A percentile compares a stretch with the other conserved stretches of the same genome.
Evolutionary conservation across 2,888 invertebrate species (phyloP).

Genomic region (Aphodius granarius): DNA sequence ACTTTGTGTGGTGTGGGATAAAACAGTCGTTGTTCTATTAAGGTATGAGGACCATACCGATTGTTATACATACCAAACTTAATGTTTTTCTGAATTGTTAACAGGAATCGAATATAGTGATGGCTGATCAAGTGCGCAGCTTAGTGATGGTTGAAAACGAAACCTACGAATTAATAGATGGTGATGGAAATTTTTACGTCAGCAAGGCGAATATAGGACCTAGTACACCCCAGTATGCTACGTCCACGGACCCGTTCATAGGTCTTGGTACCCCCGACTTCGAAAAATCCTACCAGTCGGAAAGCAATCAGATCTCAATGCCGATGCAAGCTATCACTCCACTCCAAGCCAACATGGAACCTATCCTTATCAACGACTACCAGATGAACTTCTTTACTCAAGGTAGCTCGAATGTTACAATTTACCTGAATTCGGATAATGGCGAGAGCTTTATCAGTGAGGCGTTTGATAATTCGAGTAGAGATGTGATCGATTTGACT

Average conservation of each 20-base stretch:
- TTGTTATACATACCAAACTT: too few relatives aligned
- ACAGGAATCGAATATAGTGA: background rate
- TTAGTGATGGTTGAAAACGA: conserved; percentile 22
- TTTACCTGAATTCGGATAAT: conserved; percentile 22
- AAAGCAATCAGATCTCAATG: background rate
- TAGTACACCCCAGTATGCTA: background rate
- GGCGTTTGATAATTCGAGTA: background rate
- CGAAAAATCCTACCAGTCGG: background rate
- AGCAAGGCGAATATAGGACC: conserved; percentile 12
- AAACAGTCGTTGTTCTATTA: too few relatives aligned
- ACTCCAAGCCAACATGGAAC: conserved; percentile 19
- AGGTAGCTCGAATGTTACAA: conserved; percentile 20
- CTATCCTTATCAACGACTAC: conserved; percentile 22
- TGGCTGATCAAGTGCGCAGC: background rate
- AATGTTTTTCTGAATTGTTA: background rate
- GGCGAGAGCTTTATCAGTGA: conserved; percentile 10
- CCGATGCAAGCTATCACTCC: background rate
- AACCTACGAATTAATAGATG: conserved; percentile 21
- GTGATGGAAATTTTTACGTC: conserved; percentile 23
- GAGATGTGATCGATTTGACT: conserved; percentile 21
- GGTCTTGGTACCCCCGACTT: background rate
- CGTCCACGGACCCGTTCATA: conserved; percentile 7
- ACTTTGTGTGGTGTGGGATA: too few relatives aligned
- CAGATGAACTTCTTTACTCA: conserved; percentile 25
- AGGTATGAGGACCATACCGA: too few relatives aligned